Conservation (phyloP, 2,888 invertebrate genomes). For the Drosophila conformis region DNA sequence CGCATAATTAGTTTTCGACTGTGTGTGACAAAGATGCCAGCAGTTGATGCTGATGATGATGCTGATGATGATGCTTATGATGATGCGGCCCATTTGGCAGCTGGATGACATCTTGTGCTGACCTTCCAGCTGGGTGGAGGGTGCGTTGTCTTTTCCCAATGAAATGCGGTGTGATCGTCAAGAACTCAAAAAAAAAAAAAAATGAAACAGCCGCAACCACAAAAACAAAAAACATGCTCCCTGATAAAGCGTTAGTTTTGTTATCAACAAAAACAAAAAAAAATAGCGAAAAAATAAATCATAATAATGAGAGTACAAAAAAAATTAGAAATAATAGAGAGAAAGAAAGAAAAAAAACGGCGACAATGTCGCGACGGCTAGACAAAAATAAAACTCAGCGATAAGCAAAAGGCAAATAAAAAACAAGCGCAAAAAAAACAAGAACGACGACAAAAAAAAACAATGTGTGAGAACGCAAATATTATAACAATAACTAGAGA, state of each 20-base stretch:
- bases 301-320: conserved; percentile 27
- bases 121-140: conserved; percentile 47
- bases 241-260: conserved; percentile 54
- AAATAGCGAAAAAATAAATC: conserved; percentile 14
- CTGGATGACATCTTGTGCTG: conserved; percentile 63
- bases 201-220: not conserved
- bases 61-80: conserved; percentile 23
- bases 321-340: conserved; percentile 22
- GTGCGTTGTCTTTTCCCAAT: conserved; percentile 48
- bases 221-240: conserved; percentile 10
- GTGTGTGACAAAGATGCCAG: conserved; percentile 37
- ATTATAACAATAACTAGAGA: conserved; percentile 37
- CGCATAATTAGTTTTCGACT: conserved; percentile 68
- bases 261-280: conserved; percentile 49
- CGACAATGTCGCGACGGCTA: conserved; percentile 38
- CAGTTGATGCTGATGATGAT: conserved; percentile 13
- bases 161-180: conserved; percentile 36
- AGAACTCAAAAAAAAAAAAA: not conserved
- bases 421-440: conserved; percentile 9
- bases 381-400: conserved; percentile 45
- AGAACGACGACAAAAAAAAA: conserved; percentile 7
- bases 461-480: conserved; percentile 26
- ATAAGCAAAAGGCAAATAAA: conserved; percentile 47
- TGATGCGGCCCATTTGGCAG: conserved; percentile 56
- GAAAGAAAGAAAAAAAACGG: conserved; percentile 10